These are phyloP conservation scores for Halichoerus grypus DNA, from an alignment of 2,113 vertebrate species.

Conservation along the genomic window DNA sequence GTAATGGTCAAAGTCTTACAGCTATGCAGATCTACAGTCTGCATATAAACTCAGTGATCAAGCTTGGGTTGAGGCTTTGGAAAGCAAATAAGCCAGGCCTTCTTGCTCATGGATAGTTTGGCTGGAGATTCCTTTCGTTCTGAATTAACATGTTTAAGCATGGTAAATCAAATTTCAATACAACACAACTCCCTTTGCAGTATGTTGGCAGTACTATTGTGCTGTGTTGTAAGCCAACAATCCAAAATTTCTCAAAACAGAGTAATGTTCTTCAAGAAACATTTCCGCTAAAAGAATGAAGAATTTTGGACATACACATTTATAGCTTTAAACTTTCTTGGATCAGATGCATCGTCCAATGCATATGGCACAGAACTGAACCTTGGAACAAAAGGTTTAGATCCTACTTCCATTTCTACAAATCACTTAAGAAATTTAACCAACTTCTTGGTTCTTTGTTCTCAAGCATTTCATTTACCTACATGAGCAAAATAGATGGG, in stretches of 20 bases:
- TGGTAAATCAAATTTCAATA: background rate
- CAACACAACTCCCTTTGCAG: background rate
- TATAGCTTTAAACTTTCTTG: background rate
- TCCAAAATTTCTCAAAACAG: background rate
- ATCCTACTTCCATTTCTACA: background rate
- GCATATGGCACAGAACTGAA: background rate
- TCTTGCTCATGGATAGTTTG: background rate
- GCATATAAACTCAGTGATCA: background rate
- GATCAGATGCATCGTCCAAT: background rate
- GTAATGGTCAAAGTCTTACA: background rate
- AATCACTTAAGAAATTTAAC: background rate
- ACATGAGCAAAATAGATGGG: slow-evolving; percentile 24
- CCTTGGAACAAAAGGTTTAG: background rate
- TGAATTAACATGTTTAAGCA: background rate
- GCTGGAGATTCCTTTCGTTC: background rate
- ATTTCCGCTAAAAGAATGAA: background rate
- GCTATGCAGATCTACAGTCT: background rate
- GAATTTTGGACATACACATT: background rate
- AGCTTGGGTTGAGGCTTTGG: background rate
- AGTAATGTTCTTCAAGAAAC: background rate
- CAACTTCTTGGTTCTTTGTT: background rate
- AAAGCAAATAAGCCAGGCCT: background rate
- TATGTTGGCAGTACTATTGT: background rate
- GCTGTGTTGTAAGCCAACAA: background rate
- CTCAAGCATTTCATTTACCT: slow-evolving; percentile 30